These are phyloP conservation scores for Zaprionus lachaisei DNA, from an alignment of 1,140 invertebrate species.

Conservation along the genomic window DNA sequence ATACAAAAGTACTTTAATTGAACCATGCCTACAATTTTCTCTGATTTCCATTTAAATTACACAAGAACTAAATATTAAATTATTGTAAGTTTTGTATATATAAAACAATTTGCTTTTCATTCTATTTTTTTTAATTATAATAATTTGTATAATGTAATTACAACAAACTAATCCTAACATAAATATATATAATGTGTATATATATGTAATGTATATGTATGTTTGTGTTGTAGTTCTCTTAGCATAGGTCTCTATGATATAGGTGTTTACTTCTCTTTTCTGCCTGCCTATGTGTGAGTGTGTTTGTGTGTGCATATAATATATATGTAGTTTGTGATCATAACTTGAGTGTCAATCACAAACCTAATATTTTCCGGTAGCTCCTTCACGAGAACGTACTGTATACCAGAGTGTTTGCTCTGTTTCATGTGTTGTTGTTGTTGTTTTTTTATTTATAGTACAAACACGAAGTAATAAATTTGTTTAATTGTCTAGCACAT, in stretches of 20 bases:
- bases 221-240: slow-evolving; percentile 26
- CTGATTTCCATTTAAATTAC: slow-evolving; percentile 6
- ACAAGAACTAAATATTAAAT: slow-evolving; percentile 17
- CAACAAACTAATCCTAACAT: slow-evolving; percentile 53
- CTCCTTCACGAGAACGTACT: slow-evolving; percentile 37
- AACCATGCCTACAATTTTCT: slow-evolving; percentile 18
- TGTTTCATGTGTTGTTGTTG: not conserved
- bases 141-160: slow-evolving; percentile 40
- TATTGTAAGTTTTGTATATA: slow-evolving; percentile 29
- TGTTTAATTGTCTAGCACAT: slow-evolving; percentile 22
- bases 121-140: slow-evolving; percentile 16
- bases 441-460: slow-evolving; percentile 30
- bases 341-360: slow-evolving; percentile 35
- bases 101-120: slow-evolving; percentile 30
- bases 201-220: slow-evolving; percentile 24
- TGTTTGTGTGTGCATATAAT: slow-evolving; percentile 8
- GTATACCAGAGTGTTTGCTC: slow-evolving; percentile 33
- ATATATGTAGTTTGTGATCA: slow-evolving; percentile 18
- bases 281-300: slow-evolving; percentile 2
- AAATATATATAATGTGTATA: slow-evolving; percentile 44
- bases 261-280: not conserved
- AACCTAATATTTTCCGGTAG: slow-evolving; percentile 34
- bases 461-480: slow-evolving; percentile 39
- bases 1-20: slow-evolving; percentile 21
- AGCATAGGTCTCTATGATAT: slow-evolving; percentile 38